Evolutionary conservation across 2,113 vertebrate genomes (phyloP).

Genomic region (Hippocampus zosterae): DNA sequence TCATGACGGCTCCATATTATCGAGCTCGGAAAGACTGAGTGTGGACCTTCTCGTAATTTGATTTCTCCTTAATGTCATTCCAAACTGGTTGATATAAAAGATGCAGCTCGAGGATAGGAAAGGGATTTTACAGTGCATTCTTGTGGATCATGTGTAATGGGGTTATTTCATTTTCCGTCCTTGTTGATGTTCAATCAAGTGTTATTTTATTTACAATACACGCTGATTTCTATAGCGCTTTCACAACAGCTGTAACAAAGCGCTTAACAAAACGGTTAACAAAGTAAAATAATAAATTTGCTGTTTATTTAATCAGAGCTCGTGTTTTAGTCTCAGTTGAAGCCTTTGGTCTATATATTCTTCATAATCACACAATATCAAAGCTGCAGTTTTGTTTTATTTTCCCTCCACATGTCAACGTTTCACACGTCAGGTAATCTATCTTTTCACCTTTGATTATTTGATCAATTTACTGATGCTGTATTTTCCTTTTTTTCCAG

Average conservation of each 20-base stretch:
- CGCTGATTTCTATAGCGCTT: too few relatives aligned
- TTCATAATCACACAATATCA: too few relatives aligned
- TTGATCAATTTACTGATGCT: background rate
- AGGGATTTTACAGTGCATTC: background rate
- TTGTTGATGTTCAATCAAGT: background rate
- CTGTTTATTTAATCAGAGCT: background rate
- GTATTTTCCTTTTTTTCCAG: background rate
- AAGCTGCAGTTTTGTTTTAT: too few relatives aligned
- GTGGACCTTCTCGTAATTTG: background rate
- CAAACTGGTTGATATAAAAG: too few relatives aligned
- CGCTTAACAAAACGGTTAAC: too few relatives aligned
- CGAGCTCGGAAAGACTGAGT: slow-evolving; percentile 26
- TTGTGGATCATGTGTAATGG: background rate
- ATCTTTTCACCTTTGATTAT: background rate
- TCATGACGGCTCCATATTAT: slow-evolving; percentile 63
- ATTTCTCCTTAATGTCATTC: background rate
- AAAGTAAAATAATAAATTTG: too few relatives aligned
- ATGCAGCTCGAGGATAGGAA: background rate
- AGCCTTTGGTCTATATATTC: background rate
- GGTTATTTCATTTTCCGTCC: background rate
- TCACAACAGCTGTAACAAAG: too few relatives aligned
- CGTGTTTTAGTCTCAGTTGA: background rate
- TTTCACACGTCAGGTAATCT: background rate
- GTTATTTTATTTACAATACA: background rate
- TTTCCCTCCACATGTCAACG: background rate